These are phyloP conservation scores for Drepana arcuata DNA, from an alignment of 1,140 invertebrate genomes.

Conservation along the genomic window DNA sequence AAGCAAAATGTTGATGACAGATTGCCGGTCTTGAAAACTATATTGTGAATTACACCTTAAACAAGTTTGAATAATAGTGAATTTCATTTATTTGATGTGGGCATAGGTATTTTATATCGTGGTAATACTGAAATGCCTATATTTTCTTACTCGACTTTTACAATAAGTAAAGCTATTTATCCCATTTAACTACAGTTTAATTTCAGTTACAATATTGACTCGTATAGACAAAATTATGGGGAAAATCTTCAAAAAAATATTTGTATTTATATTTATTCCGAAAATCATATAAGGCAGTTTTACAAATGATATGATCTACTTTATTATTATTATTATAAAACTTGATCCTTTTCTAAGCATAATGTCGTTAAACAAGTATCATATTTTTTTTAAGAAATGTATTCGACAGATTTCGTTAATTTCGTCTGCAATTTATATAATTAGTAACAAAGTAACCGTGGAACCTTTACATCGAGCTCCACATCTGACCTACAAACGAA, in stretches of 20 bases:
- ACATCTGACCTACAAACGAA: no score
- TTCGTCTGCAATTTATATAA: background rate
- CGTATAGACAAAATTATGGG: no score
- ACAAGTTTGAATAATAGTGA: background rate
- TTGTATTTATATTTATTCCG: no score
- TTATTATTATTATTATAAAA: background rate
- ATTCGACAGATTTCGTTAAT: background rate
- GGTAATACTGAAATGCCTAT: background rate
- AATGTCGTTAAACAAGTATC: no score
- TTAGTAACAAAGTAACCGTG: background rate
- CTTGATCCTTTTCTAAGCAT: constrained; percentile 7
- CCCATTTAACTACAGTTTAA: no score
- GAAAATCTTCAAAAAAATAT: no score
- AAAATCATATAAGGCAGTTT: no score
- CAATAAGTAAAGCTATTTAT: no score
- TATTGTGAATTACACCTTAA: constrained; percentile 8
- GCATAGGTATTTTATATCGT: background rate
- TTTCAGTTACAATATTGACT: no score
- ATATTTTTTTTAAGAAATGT: background rate
- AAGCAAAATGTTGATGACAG: constrained; percentile 12
- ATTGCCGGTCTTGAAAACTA: constrained; percentile 19
- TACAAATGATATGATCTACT: no score
- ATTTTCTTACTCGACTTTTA: background rate
- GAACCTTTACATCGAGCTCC: no score
- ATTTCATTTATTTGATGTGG: background rate